Evolutionary conservation across 2,888 invertebrate genomes (phyloP), one percentile per base, ranked within the genome.

Genomic region (Erebia aethiops): DNA sequence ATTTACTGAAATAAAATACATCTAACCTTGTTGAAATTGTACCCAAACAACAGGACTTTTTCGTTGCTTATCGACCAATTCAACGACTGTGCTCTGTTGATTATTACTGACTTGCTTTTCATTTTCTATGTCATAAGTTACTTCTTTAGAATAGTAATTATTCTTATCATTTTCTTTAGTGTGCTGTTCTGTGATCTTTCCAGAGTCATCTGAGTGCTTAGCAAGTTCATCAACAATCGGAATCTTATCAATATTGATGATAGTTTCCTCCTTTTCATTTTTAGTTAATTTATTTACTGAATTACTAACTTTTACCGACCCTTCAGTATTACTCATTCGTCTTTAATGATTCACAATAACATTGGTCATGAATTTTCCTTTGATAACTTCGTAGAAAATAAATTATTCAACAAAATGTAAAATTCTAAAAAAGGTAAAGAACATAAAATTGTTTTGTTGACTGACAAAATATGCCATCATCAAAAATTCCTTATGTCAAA

Each of bases 21-120:
- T 52, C 51, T 63, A 68, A 74, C 74, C 66, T 73, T 67, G 66
- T 62, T 67, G 72, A 49, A 62, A 73, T 62, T 74, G 73, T 41
- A 74, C 70, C 76, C 76, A 76, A 35, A 69, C 16, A 35, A 65
- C 56, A 1, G 58, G 64, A 18, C 26, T 14, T 58, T 68, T 71
- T 54, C 26, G n/a, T 43, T 49, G n/a, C 10, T 46, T 57, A 26
- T 57, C 21, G 4, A 49, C 54, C 13, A 51, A n/a, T 57, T 66
- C 26, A 41, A 54, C 41, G 14, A 16, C 26, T 26, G 62, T 41
- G 11, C 35, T n/a, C 10, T 63, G 46, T 54, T 60, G 58, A 56
- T 54, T 51, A 14, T 57, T 7, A 18, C 16, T 70, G 51, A 64
- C 49, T 49, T 51, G 35, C 10, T 43, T 4, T 46, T 74, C 67